Evolutionary conservation across 2,113 vertebrate species (phyloP).

Genomic region (Copsychus sechellarum): DNA sequence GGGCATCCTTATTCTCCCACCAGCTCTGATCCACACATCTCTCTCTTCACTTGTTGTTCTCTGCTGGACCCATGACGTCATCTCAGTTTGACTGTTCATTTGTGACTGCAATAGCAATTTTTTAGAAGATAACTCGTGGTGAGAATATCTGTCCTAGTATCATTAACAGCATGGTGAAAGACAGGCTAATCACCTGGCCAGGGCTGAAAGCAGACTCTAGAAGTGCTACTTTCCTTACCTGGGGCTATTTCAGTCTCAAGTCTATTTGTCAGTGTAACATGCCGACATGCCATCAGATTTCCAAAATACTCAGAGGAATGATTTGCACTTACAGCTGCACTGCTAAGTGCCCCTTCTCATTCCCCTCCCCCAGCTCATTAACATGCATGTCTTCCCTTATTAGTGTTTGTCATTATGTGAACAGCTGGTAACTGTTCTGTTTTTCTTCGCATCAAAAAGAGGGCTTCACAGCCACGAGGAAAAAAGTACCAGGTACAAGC

Average conservation of each 20-base stretch:
- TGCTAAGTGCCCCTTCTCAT: neutral
- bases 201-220: neutral
- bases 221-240: neutral
- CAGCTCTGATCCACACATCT: neutral
- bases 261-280: neutral
- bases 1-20: neutral
- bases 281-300: neutral
- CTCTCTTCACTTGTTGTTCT: slow-evolving; percentile 38
- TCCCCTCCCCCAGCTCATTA: slow-evolving; percentile 39
- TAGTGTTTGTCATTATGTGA: slow-evolving; percentile 48
- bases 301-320: neutral
- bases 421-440: slow-evolving; percentile 58
- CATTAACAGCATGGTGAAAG: neutral
- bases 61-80: slow-evolving; percentile 26
- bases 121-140: neutral
- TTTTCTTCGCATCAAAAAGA: slow-evolving; percentile 31
- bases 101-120: slow-evolving; percentile 28
- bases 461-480: slow-evolving; percentile 15
- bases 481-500: slow-evolving; percentile 30
- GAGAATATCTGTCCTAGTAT: neutral
- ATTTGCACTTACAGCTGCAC: slow-evolving; percentile 5
- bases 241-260: neutral
- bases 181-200: neutral
- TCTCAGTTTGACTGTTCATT: neutral
- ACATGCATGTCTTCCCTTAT: slow-evolving; percentile 40